Evolutionary conservation across 2,113 vertebrate species (phyloP).

Genomic region (Tylochromis polylepis): DNA sequence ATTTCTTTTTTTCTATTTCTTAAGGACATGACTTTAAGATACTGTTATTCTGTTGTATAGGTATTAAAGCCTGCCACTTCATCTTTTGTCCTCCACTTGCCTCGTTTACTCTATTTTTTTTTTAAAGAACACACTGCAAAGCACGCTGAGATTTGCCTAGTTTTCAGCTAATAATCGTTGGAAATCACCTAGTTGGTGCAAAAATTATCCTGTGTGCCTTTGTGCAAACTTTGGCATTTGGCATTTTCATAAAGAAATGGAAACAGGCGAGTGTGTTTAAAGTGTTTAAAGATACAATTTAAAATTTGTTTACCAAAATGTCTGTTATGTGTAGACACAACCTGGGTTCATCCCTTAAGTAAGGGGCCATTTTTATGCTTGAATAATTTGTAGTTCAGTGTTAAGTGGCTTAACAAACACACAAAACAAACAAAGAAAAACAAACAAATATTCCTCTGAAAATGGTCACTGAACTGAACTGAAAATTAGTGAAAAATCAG

Average conservation of each 20-base stretch:
- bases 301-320: background rate
- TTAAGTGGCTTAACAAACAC: background rate
- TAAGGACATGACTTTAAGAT: background rate
- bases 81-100: background rate
- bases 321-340: background rate
- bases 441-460: background rate
- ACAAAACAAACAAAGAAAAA: background rate
- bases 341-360: background rate
- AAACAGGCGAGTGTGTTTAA: background rate
- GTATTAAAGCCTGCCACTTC: background rate
- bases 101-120: too few species aligned
- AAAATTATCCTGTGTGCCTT: background rate
- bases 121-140: background rate
- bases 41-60: background rate
- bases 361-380: background rate
- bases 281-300: background rate
- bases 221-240: background rate
- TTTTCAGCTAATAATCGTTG: background rate
- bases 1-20: background rate
- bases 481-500: background rate
- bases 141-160: background rate
- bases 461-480: background rate
- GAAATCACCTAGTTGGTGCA: background rate
- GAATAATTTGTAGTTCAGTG: background rate
- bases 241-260: background rate